phyloP scores from a whole-genome alignment of 2,888 invertebrate species.

The Dolichopus griseipennis region DNA sequence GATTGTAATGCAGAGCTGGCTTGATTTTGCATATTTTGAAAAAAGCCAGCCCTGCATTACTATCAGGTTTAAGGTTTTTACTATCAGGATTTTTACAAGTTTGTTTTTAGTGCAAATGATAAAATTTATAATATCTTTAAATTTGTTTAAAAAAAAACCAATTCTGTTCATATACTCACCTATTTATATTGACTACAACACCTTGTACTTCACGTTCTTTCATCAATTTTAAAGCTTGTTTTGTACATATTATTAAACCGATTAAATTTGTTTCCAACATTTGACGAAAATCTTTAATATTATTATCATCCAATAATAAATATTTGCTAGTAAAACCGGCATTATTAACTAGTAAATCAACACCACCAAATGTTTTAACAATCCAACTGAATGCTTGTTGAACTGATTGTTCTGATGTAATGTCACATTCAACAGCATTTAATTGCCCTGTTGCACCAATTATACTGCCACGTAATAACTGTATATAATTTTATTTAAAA shows the following conservation, averaged over 20 bases:
- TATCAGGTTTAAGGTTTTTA: no score
- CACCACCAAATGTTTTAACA: constrained; percentile 29
- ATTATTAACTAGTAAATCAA: constrained; percentile 29
- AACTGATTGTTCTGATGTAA: constrained; percentile 28
- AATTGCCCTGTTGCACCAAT: constrained; percentile 28
- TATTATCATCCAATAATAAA: constrained; percentile 28
- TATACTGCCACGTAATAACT: constrained; percentile 26
- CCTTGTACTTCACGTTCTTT: constrained; percentile 44
- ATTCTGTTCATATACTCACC: constrained; percentile 19
- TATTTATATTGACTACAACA: constrained; percentile 29
- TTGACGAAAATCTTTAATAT: constrained; percentile 36
- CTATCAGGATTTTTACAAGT: no score
- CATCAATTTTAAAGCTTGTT: constrained; percentile 48
- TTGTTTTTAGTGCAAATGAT: no score
- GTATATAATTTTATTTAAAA: neutral
- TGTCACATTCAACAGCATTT: constrained; percentile 30
- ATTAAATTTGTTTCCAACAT: constrained; percentile 48
- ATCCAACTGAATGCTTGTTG: constrained; percentile 28
- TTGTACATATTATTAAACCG: constrained; percentile 45
- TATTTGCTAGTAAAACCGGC: constrained; percentile 27
- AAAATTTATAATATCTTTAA: no score
- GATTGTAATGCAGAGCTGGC: no score
- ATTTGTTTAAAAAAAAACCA: no score
- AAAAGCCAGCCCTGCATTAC: no score
- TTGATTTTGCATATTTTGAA: no score